Conservation (phyloP, 2,113 vertebrate species). For the Xiphorhynchus elegans region DNA sequence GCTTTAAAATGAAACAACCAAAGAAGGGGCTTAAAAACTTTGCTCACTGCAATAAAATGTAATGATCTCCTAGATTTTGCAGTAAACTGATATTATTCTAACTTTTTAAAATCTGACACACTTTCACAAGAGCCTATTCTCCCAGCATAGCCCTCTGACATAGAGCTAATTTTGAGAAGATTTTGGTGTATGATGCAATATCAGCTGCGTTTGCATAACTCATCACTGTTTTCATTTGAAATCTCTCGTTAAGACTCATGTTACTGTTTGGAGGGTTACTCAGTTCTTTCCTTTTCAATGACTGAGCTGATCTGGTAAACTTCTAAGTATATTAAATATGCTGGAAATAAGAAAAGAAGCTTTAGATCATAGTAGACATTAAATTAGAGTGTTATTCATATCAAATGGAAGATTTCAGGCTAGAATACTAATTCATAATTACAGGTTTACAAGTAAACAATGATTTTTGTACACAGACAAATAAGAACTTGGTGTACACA, state of each 20-base stretch:
- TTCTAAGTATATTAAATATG: background rate
- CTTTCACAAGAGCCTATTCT: slow-evolving; percentile 54
- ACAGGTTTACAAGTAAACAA: background rate
- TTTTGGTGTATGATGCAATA: slow-evolving; percentile 89
- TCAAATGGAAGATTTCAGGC: background rate
- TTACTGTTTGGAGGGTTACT: slow-evolving; percentile 78
- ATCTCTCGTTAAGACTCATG: slow-evolving; percentile 83
- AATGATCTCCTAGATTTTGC: slow-evolving; percentile 57
- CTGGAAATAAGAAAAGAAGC: background rate
- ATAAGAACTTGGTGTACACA: background rate
- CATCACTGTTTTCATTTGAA: slow-evolving; percentile 86
- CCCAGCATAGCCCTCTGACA: slow-evolving; percentile 81
- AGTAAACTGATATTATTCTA: slow-evolving; percentile 71
- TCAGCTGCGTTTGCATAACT: slow-evolving; percentile 91
- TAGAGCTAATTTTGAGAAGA: slow-evolving; percentile 89
- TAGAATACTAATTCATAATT: slow-evolving; percentile 15
- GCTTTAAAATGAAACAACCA: background rate
- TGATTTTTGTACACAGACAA: background rate
- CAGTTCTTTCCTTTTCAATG: slow-evolving; percentile 17
- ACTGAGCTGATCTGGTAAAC: slow-evolving; percentile 39
- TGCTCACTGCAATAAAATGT: slow-evolving; percentile 55
- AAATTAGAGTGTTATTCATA: background rate
- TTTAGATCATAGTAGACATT: background rate
- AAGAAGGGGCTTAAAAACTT: background rate
- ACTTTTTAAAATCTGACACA: slow-evolving; percentile 59